phyloP scores from a whole-genome alignment of 2,797 vertebrate genomes.

The Liasis olivaceus region DNA sequence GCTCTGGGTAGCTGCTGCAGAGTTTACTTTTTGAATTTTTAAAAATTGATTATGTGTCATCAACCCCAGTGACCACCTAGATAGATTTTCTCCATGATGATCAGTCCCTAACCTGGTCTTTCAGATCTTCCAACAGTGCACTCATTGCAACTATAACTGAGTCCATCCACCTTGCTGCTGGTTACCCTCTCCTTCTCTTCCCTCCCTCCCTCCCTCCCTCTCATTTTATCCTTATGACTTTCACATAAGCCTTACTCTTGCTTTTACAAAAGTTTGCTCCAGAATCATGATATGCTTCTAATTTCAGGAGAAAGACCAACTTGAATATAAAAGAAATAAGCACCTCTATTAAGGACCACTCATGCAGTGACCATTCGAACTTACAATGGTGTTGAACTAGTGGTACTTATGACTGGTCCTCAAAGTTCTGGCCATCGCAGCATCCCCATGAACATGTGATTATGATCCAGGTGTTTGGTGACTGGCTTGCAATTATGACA shows the following conservation, averaged over 20 bases:
- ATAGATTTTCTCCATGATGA: not conserved
- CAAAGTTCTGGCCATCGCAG: not conserved
- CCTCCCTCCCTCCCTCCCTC: too few relatives aligned
- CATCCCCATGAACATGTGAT: not conserved
- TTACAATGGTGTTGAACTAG: not conserved
- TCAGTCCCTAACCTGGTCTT: not conserved
- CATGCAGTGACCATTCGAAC: not conserved
- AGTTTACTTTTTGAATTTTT: not conserved
- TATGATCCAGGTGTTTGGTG: not conserved
- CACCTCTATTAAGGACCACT: not conserved
- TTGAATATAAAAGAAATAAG: not conserved
- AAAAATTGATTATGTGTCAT: not conserved
- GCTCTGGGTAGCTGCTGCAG: not conserved
- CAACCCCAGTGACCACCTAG: not conserved
- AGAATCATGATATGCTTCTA: not conserved
- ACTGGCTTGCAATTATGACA: not conserved
- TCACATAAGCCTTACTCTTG: not conserved
- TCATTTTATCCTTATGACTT: not conserved
- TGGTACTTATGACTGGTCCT: not conserved
- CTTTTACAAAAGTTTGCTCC: not conserved
- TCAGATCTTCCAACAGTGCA: not conserved
- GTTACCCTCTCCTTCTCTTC: not conserved
- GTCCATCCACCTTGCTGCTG: not conserved
- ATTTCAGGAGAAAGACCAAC: not conserved
- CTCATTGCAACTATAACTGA: not conserved